Base-by-base conservation (phyloP, 2,113 vertebrate genomes). In the Neolamprologus longior region DNA sequence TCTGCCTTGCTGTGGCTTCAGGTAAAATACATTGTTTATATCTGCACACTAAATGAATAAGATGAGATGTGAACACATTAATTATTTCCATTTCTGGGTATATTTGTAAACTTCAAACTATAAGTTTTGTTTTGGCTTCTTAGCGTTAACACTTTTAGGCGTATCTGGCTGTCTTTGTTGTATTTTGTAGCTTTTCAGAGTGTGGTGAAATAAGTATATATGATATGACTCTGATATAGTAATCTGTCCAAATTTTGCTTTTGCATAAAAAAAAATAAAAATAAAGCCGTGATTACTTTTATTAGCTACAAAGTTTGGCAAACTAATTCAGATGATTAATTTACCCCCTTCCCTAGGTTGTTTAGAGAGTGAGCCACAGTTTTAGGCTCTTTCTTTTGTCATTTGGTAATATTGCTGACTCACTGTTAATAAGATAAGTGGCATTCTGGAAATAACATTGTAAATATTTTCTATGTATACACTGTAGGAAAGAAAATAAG, bases 1-100 rank as follows among this genome's bases (percentile, higher is more conserved):
- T 26, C 95, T 98, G 92, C 98, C 98, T 42, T 99, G 98, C 96
- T 98, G 97, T 90, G 97, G 98, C 89, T 96, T 99, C 93, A 96
- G 98, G 99, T 99, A 37, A 93, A 89, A 80, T 55, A 85, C 63
- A 66, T 21, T 68, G 3, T 7, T 5, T 21, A 68, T 68, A 4
- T 47, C 15, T 78, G 26, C 15, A 3, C 8, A 78, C 17, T 31
- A 3, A 50, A 52, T 19, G 15, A 50, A 50, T 31, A 76, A 50
- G 71, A 78, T 28, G 21, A 45, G 5, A 17, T 17, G 40, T 26
- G 68, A 73, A 2, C 21, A 50, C 71, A 76, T 76, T 15, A 76
- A 47, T 76, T 12, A 31, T 50, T 28, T 45, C 42, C 3, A 76
- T 76, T 76, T 31, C 14, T 76, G 24, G 24, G 24, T 15, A 31